Conservation (phyloP, 2,113 vertebrate species). For the Okapia johnstoni region DNA sequence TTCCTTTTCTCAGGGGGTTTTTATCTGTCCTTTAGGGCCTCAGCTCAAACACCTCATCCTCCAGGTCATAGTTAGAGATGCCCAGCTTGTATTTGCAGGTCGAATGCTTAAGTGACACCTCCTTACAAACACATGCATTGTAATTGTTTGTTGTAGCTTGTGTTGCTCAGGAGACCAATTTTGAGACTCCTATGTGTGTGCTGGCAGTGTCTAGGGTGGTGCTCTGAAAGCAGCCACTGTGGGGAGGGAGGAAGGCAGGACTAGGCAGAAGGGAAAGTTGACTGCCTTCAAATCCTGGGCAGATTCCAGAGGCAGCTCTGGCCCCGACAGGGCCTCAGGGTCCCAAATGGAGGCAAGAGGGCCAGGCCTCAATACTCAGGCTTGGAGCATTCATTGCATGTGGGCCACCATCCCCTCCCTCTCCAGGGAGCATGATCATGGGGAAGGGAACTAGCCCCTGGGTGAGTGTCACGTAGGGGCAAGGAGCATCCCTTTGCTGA, state of each 20-base stretch:
- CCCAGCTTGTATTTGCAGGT: background rate
- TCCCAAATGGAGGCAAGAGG: background rate
- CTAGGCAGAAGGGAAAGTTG: background rate
- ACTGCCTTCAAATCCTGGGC: background rate
- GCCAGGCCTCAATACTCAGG: background rate
- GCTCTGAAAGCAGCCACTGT: background rate
- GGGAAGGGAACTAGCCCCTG: background rate
- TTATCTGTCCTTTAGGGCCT: background rate
- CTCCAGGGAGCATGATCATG: background rate
- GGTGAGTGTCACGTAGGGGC: background rate
- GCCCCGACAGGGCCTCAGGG: background rate
- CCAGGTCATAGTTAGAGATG: background rate
- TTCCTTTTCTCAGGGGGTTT: background rate
- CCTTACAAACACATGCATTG: background rate
- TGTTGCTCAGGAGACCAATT: background rate
- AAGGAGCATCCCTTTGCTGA: background rate
- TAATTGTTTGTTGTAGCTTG: background rate
- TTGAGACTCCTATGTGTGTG: background rate
- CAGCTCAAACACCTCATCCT: background rate
- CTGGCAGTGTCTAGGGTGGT: background rate
- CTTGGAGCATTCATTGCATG: background rate
- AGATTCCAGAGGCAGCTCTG: background rate
- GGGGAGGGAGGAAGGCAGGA: background rate
- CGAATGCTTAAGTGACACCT: background rate
- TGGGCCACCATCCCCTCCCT: background rate